Base-by-base conservation (phyloP, 2,888 invertebrate species). In the Epirrhoe tristata region DNA sequence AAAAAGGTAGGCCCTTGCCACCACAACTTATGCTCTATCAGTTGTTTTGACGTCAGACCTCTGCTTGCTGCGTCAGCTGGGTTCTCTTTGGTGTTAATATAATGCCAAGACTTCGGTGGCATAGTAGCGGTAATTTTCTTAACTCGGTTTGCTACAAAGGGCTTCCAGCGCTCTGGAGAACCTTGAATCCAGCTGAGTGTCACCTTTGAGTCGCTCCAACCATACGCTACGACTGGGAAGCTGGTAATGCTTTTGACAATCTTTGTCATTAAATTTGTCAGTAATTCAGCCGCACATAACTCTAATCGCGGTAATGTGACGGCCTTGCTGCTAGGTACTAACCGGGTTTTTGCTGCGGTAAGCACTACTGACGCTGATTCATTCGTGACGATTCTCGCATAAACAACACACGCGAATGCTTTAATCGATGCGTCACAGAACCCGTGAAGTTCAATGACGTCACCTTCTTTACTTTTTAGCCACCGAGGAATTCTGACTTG, bases 181-280 rank as follows among this genome's bases (percentile, higher is more conserved):
- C 54, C 54, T 14, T 54, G 12, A 34, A 54, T 54, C 54, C 54
- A 54, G n/a, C 54, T 34, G 6, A 54, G 34, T 1, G 34, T 34
- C 2, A 34, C 34, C 14, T 32, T 32, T n/a, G 54, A 34, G 7
- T 54, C 54, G 8, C 34, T 34, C 54, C 54, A 54, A 3, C 54
- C 54, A 7, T 54, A 54, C n/a, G n/a, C 14, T 6, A 6, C 7
- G 34, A 34, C 14, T 32, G 1, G 7, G 5, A 34, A 34, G 10
- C n/a, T 34, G n/a, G 31, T 34, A 7, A 34, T 3, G 54, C 34
- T 54, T 34, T 54, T 32, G 14, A 34, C 7, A 17, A 51, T 10
- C 17, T 17, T 17, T 1, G 16, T 16, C 51, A 51, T 51, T 7
- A 51, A 17, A 8, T 51, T 51, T 51, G 51, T 17, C 10, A 51